phyloP scores from a whole-genome alignment of 2,888 invertebrate species.

The Zygogramma bicolorata region DNA sequence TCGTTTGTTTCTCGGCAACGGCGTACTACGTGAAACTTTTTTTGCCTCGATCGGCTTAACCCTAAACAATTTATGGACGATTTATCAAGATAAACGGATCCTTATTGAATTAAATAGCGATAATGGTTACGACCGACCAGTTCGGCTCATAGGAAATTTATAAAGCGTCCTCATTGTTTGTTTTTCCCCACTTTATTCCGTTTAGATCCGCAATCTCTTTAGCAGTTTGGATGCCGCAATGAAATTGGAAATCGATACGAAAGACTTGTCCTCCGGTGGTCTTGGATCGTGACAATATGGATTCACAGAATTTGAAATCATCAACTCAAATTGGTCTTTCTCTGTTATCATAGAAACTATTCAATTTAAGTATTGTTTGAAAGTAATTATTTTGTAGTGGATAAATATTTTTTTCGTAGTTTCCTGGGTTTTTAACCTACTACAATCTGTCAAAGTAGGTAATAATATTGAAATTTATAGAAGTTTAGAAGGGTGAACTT shows the following conservation, averaged over 20 bases:
- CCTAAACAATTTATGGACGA: slow-evolving; percentile 64
- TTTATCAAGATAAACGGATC: slow-evolving; percentile 64
- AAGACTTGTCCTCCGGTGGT: not conserved
- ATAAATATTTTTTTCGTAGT: too few relatives aligned
- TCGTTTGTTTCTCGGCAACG: not conserved
- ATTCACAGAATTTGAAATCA: too few relatives aligned
- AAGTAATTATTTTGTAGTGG: too few relatives aligned
- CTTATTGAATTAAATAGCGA: slow-evolving; percentile 65
- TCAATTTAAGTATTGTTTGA: too few relatives aligned
- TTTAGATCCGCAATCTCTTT: slow-evolving; percentile 34
- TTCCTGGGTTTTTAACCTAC: too few relatives aligned
- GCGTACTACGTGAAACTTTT: slow-evolving; percentile 39
- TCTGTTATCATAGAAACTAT: too few relatives aligned
- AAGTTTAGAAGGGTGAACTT: too few relatives aligned
- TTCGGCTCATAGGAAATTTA: slow-evolving; percentile 53
- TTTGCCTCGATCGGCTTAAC: slow-evolving; percentile 51
- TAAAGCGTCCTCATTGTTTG: slow-evolving; percentile 50
- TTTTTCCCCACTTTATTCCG: slow-evolving; percentile 46
- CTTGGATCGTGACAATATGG: not conserved
- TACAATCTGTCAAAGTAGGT: too few relatives aligned
- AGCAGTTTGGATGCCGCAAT: not conserved
- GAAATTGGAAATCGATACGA: not conserved
- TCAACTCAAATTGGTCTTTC: too few relatives aligned
- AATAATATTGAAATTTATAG: too few relatives aligned
- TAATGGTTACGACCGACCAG: slow-evolving; percentile 57